Conservation (phyloP, 2,888 invertebrate species). For the Xestia c-nigrum region DNA sequence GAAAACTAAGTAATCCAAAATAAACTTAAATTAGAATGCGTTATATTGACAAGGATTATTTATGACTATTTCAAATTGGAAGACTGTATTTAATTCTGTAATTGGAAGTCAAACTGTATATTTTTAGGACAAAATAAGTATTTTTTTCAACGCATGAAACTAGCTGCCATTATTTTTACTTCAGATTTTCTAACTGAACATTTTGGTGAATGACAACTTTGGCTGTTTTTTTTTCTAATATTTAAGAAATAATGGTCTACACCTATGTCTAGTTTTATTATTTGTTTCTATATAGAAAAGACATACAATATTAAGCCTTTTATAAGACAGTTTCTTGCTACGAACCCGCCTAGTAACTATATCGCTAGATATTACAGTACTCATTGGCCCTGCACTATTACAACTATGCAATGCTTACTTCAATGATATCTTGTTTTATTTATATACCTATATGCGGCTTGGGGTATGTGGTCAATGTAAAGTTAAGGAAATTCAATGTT, state of each 20-base stretch:
- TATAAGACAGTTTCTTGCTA: constrained; percentile 74
- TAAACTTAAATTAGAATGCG: too few species aligned
- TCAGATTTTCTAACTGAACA: neutral
- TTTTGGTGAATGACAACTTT: neutral
- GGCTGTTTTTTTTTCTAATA: neutral
- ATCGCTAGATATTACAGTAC: constrained; percentile 74
- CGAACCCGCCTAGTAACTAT: constrained; percentile 66
- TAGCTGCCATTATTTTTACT: constrained; percentile 39
- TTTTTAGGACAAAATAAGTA: neutral
- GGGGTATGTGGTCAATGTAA: constrained; percentile 50
- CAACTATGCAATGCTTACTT: constrained; percentile 74
- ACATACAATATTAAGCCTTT: constrained; percentile 71
- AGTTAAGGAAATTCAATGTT: neutral
- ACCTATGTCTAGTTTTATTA: neutral
- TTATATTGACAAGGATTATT: constrained; percentile 1
- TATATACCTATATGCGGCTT: constrained; percentile 59
- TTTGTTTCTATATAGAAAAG: constrained; percentile 8
- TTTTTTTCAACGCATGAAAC: neutral
- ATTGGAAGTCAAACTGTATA: constrained; percentile 21
- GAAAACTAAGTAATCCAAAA: too few species aligned
- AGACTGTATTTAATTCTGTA: constrained; percentile 23
- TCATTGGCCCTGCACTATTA: constrained; percentile 80
- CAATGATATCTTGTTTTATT: constrained; percentile 71
- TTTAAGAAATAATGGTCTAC: neutral
- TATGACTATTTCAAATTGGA: constrained; percentile 15